Percentiles rank a stretch among this genome's conserved stretches.
phyloP scores from a whole-genome alignment of 2,113 vertebrate species.

The Eulemur rufifrons region DNA sequence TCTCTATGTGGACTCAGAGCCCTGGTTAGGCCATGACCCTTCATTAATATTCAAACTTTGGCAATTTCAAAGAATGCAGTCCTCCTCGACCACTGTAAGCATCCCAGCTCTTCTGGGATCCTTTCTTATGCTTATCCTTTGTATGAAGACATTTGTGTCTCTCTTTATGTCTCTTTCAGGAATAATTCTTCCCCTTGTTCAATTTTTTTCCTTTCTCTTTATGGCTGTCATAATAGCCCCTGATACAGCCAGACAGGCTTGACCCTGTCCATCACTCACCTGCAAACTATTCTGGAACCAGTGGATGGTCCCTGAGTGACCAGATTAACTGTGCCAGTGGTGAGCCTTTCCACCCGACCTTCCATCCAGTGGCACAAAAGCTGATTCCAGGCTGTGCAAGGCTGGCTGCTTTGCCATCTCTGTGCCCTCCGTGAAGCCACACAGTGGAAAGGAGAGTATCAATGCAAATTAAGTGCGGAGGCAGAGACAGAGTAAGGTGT shows the following conservation, averaged over 20 bases:
- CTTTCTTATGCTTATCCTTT: slow-evolving; percentile 67
- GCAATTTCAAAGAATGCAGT: slow-evolving; percentile 33
- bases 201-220: slow-evolving; percentile 71
- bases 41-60: slow-evolving; percentile 61
- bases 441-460: background rate
- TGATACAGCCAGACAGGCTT: background rate
- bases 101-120: background rate
- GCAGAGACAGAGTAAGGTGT: background rate
- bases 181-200: slow-evolving; percentile 70
- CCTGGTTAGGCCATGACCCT: background rate
- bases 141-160: slow-evolving; percentile 70
- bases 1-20: background rate
- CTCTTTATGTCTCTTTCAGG: slow-evolving; percentile 73
- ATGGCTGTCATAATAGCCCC: slow-evolving; percentile 63
- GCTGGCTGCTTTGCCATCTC: background rate
- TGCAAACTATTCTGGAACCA: slow-evolving; percentile 56
- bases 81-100: background rate
- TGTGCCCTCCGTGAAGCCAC: slow-evolving; percentile 3
- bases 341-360: slow-evolving; percentile 48
- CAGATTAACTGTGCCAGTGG: slow-evolving; percentile 49
- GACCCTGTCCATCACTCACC: slow-evolving; percentile 70
- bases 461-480: slow-evolving; percentile 54
- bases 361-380: slow-evolving; percentile 59
- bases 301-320: background rate
- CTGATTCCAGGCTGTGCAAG: slow-evolving; percentile 29